Conservation (phyloP, 1,140 invertebrate genomes). For the Laodelphax striatellus region DNA sequence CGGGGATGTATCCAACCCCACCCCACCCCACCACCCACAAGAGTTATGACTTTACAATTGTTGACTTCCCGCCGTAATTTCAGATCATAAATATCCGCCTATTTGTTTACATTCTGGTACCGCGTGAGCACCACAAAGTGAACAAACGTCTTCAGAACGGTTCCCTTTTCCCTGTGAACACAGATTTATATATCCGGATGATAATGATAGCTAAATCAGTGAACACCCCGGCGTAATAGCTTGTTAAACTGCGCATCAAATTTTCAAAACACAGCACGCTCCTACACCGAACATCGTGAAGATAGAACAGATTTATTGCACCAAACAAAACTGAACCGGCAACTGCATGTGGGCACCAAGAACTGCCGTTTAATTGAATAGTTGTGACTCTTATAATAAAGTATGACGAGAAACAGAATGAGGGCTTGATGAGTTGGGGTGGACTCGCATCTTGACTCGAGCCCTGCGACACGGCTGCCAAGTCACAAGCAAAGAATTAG, state of each 20-base stretch:
- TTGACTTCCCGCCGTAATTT: conserved; percentile 1
- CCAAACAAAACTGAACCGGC: too few relatives aligned
- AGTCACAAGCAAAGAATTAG: too few relatives aligned
- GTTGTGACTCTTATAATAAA: too few relatives aligned
- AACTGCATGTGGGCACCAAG: too few relatives aligned
- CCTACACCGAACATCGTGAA: neutral
- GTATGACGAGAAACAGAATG: too few relatives aligned
- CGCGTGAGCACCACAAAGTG: too few relatives aligned
- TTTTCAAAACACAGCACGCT: neutral
- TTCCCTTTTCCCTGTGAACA: neutral
- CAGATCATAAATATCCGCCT: neutral
- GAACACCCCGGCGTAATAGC: neutral
- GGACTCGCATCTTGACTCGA: too few relatives aligned
- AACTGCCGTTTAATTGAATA: too few relatives aligned
- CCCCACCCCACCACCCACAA: neutral
- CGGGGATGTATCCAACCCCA: neutral
- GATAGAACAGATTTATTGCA: too few relatives aligned
- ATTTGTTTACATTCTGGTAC: neutral
- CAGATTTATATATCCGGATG: conserved; percentile 2
- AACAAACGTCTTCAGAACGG: neutral
- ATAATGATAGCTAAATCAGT: neutral
- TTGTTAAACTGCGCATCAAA: neutral
- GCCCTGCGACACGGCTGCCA: too few relatives aligned
- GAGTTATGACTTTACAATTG: conserved; percentile 2
- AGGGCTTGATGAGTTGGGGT: too few relatives aligned